Evolutionary conservation across 2,888 invertebrate genomes (phyloP).

Genomic region (Pterobdella sp.): DNA sequence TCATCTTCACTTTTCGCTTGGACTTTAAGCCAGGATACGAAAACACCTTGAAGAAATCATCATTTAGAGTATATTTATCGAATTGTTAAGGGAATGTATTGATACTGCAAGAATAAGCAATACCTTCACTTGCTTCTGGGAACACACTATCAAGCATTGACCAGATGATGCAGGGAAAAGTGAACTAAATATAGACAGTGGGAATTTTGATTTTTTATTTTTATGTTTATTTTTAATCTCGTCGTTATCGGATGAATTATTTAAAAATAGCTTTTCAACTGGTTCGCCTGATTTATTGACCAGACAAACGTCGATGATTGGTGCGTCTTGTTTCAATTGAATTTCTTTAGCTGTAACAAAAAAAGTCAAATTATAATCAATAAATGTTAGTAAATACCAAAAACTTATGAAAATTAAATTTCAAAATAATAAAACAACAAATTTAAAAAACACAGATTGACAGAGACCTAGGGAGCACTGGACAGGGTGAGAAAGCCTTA

Average conservation of each 20-base stretch:
- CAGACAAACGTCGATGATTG: slow-evolving; percentile 23
- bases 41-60: slow-evolving; percentile 17
- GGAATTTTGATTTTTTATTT: slow-evolving; percentile 19
- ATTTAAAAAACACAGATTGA: background rate
- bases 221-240: background rate
- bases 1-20: slow-evolving; percentile 22
- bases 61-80: background rate
- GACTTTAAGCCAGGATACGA: slow-evolving; percentile 24
- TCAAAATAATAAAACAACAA: slow-evolving; percentile 1
- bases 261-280: background rate
- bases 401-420: slow-evolving; percentile 3
- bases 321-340: slow-evolving; percentile 25
- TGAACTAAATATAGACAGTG: slow-evolving; percentile 12
- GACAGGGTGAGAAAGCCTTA: slow-evolving; percentile 5
- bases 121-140: slow-evolving; percentile 29
- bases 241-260: background rate
- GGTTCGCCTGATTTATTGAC: slow-evolving; percentile 9
- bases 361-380: background rate
- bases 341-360: slow-evolving; percentile 23
- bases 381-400: background rate
- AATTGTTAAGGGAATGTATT: background rate
- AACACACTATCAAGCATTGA: slow-evolving; percentile 25
- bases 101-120: background rate
- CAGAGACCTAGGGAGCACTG: slow-evolving; percentile 7
- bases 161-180: background rate